Conservation (phyloP, 2,888 invertebrate species). For the Ectobius pallidus region DNA sequence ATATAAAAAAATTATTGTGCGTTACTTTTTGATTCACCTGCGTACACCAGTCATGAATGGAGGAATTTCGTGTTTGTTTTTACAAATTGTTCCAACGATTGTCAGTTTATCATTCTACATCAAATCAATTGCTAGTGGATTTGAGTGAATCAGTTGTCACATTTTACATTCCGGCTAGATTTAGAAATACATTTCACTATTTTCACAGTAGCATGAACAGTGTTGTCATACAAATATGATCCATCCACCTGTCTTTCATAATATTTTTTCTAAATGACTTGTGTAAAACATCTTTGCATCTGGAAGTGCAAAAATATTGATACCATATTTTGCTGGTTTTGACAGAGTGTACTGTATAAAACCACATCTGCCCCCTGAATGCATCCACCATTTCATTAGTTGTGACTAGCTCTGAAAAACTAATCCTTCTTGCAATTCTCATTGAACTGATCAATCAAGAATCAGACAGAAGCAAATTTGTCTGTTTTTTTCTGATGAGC, state of each 20-base stretch:
- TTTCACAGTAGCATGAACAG: conserved; percentile 41
- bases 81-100: conserved; percentile 38
- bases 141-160: conserved; percentile 42
- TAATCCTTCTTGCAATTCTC: conserved; percentile 4
- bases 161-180: conserved; percentile 43
- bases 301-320: conserved; percentile 47
- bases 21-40: too few relatives aligned
- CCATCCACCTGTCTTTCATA: conserved; percentile 45
- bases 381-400: neutral
- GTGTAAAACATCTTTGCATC: conserved; percentile 44
- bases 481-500: neutral
- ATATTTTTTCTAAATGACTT: conserved; percentile 44
- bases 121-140: conserved; percentile 33
- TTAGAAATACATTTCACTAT: conserved; percentile 40
- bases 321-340: conserved; percentile 48
- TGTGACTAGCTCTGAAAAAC: neutral
- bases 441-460: conserved; percentile 15
- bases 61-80: conserved; percentile 32
- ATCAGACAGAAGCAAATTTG: neutral
- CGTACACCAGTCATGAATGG: neutral
- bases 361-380: neutral
- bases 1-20: too few relatives aligned
- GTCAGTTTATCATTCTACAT: conserved; percentile 34
- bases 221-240: conserved; percentile 43
- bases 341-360: conserved; percentile 41